These are phyloP conservation scores for Amazona ochrocephala DNA, from an alignment of 2,797 vertebrate species.

Conservation along the genomic window DNA sequence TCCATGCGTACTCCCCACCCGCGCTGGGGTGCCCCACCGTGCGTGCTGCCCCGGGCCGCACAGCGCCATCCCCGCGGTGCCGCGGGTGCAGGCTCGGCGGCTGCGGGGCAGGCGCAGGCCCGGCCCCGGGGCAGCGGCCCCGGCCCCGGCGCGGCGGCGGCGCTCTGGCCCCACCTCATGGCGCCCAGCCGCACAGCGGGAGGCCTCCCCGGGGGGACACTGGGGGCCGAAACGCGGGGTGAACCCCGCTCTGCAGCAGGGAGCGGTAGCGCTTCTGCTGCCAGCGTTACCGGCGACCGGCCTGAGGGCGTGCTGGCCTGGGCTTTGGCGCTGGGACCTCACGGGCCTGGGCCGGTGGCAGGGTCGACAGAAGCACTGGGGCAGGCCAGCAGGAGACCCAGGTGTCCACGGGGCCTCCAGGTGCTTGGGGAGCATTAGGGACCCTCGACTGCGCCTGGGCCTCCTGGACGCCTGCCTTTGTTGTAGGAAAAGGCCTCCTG, in stretches of 20 bases:
- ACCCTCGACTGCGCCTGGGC: not conserved
- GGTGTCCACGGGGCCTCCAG: not conserved
- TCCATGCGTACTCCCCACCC: not conserved
- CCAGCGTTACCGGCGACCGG: accelerated
- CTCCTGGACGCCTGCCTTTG: not conserved
- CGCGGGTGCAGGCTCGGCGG: not conserved
- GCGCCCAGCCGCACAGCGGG: constrained; percentile 51
- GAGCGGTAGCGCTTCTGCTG: accelerated
- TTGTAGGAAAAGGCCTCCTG: not conserved
- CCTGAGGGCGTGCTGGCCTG: too few relatives aligned
- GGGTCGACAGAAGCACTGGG: not conserved
- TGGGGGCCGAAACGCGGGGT: not conserved
- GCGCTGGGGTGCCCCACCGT: not conserved
- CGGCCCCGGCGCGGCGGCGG: not conserved
- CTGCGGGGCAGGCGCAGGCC: not conserved
- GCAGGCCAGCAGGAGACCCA: not conserved
- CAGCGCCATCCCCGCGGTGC: not conserved
- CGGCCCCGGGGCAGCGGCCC: not conserved
- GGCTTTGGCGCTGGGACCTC: not conserved
- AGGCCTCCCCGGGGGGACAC: not conserved
- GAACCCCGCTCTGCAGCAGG: accelerated
- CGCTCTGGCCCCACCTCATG: constrained; percentile 65
- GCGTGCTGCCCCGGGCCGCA: not conserved
- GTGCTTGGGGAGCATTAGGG: not conserved
- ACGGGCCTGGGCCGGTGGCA: accelerated